phyloP scores from a whole-genome alignment of 1,140 invertebrate species.

The Trichomalopsis sarcophagae region DNA sequence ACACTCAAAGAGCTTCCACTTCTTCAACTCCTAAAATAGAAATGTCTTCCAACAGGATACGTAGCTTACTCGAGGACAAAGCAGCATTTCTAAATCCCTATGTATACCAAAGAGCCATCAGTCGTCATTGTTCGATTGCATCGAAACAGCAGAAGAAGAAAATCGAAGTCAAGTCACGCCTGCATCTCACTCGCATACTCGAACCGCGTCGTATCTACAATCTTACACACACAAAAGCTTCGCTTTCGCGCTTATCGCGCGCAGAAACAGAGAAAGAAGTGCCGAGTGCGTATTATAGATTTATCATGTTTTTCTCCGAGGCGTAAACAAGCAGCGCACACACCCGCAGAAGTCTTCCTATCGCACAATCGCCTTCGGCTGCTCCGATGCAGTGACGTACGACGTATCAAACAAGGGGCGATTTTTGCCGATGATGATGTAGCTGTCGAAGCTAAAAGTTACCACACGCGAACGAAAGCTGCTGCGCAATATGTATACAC shows the following conservation, averaged over 20 bases:
- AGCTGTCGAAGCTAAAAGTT: not conserved
- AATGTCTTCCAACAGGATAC: not conserved
- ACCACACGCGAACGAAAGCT: not conserved
- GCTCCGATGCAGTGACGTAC: not conserved
- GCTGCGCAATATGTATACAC: too few relatives aligned
- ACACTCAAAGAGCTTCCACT: not conserved
- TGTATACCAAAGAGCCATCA: not conserved
- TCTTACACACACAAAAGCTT: not conserved
- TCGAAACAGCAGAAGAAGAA: not conserved
- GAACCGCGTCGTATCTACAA: not conserved
- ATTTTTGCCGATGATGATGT: slow-evolving; percentile 7
- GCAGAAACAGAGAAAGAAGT: not conserved
- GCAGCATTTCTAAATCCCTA: not conserved
- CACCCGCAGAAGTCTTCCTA: slow-evolving; percentile 1
- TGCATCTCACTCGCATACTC: slow-evolving; percentile 1
- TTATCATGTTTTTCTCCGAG: slow-evolving; percentile 42
- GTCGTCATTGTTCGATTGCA: not conserved
- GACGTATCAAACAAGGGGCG: not conserved
- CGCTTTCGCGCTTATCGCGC: slow-evolving; percentile 12
- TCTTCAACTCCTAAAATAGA: not conserved
- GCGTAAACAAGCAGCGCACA: slow-evolving; percentile 24
- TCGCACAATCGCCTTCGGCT: slow-evolving; percentile 14
- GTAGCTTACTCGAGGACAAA: not conserved
- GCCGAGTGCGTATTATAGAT: not conserved
- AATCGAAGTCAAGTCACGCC: slow-evolving; percentile 10